A percentile compares a stretch with the other conserved stretches of the same genome.
Conservation (phyloP, 2,888 invertebrate species). For the Melanostoma scalare region DNA sequence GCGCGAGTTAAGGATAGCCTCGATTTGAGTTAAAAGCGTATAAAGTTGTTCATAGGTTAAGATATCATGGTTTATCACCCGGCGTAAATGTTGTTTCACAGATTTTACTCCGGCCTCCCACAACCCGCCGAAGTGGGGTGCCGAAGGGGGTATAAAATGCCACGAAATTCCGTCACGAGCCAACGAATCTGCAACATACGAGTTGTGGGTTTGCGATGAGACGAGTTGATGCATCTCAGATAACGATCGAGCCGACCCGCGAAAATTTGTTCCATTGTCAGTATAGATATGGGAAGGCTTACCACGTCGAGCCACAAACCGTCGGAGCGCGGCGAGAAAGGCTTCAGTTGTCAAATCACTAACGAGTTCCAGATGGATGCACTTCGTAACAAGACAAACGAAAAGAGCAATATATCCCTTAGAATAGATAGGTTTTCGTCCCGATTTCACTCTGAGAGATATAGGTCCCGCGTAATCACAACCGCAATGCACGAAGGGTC, state of each 20-base stretch:
- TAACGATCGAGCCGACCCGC: slow-evolving; percentile 29
- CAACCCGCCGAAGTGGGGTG: slow-evolving; percentile 60
- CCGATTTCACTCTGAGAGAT: too few species aligned
- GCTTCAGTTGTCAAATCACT: too few species aligned
- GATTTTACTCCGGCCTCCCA: slow-evolving; percentile 59
- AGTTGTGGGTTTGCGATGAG: slow-evolving; percentile 21
- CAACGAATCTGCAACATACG: slow-evolving; percentile 31
- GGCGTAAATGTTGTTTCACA: slow-evolving; percentile 27
- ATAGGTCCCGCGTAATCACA: too few species aligned
- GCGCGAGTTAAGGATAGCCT: slow-evolving; percentile 33
- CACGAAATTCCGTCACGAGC: slow-evolving; percentile 45
- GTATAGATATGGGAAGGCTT: slow-evolving; percentile 49
- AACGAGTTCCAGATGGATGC: too few species aligned
- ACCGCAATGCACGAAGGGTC: not conserved
- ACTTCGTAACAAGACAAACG: too few species aligned
- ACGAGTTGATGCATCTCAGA: slow-evolving; percentile 39
- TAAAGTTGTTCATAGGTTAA: slow-evolving; percentile 28
- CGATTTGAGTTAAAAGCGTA: slow-evolving; percentile 30
- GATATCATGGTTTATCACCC: slow-evolving; percentile 6
- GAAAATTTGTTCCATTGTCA: slow-evolving; percentile 55
- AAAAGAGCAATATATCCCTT: too few species aligned
- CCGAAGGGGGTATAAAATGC: slow-evolving; percentile 62
- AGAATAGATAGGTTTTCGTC: slow-evolving; percentile 4
- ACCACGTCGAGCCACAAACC: not conserved
- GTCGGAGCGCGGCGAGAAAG: too few species aligned